Base-by-base conservation (phyloP, 2,113 vertebrate genomes). In the Lepus europaeus region DNA sequence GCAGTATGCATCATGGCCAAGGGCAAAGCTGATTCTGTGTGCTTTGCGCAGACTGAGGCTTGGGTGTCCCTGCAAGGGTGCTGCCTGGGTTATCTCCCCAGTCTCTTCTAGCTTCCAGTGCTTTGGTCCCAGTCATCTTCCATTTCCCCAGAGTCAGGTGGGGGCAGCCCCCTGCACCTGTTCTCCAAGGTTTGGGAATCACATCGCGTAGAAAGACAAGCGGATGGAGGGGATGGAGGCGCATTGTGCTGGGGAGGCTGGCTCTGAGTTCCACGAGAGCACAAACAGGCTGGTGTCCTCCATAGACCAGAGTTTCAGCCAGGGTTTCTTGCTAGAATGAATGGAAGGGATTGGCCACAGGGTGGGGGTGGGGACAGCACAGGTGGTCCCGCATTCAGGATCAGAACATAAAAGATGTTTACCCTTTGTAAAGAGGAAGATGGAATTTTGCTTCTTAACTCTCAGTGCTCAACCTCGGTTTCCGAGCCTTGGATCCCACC, bases 341-440 rank as follows among this genome's bases (percentile, higher is more conserved):
- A 59, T 31, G 25, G 27, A 23, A 27, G 6, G 59, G 45, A 23
- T 36, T 80, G 80, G 94, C 56, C 17, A 4, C 56, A 59, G 56
- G 56, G 56, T 14, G 59, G 80, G 51, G 63, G 51, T 81, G 51
- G 90, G 79, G 93, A 70, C 77, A 90, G 33, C 23, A 53, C 88
- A 90, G 96, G 90, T 94, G 94, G 90, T 64, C 90, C 45, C 85
- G 12, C 73, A 53, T 13, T 29, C 9, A 3, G 70, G 53, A 56
- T 63, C 27, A 51, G 82, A 91, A 72, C 70, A 59, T 68, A 33
- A 90, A 68, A 89, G 45, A 36, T 89, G 70, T 97, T 97, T 90
- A 89, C 53, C 23, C 19, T 72, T 70, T 53, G n/a, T 33, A 45
- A 53, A 68, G 68, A 90, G 78, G 16, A 45, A 45, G 45, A 94